Evolutionary conservation across 2,888 invertebrate genomes (phyloP).

Genomic region (Camponotus fellah): DNA sequence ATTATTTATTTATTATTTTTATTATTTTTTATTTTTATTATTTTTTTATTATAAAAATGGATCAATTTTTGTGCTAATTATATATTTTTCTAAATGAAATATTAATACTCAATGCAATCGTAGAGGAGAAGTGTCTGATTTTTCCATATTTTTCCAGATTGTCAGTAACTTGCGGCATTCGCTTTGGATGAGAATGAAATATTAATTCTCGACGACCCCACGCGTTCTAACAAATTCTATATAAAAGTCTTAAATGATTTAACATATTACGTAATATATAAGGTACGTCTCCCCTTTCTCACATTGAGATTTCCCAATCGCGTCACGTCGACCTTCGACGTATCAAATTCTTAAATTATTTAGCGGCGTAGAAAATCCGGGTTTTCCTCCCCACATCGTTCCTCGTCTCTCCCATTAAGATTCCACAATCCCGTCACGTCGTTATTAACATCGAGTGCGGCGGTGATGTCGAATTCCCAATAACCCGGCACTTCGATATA

Average conservation of each 20-base stretch:
- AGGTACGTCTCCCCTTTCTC: not conserved
- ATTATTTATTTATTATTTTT: too few species aligned
- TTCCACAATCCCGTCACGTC: conserved; percentile 51
- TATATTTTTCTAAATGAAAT: not conserved
- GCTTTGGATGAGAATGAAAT: not conserved
- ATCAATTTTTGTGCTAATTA: not conserved
- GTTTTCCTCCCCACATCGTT: not conserved
- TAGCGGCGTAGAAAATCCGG: conserved; percentile 39
- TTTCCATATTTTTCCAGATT: not conserved
- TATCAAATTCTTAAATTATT: conserved; percentile 51
- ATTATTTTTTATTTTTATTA: not conserved
- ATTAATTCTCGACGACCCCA: not conserved
- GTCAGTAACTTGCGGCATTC: not conserved
- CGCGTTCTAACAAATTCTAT: not conserved
- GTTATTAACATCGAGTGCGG: conserved; percentile 52
- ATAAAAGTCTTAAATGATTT: conserved; percentile 21
- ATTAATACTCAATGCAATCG: not conserved
- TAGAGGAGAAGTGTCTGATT: not conserved
- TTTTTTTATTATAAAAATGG: not conserved
- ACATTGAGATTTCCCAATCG: not conserved
- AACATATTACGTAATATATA: not conserved
- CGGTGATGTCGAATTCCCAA: conserved; percentile 48
- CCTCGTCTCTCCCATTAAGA: conserved; percentile 38
- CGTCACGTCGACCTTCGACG: conserved; percentile 26
- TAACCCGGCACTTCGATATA: conserved; percentile 48